Base-by-base conservation (phyloP, 2,113 vertebrate genomes). In the Dasyurus viverrinus region DNA sequence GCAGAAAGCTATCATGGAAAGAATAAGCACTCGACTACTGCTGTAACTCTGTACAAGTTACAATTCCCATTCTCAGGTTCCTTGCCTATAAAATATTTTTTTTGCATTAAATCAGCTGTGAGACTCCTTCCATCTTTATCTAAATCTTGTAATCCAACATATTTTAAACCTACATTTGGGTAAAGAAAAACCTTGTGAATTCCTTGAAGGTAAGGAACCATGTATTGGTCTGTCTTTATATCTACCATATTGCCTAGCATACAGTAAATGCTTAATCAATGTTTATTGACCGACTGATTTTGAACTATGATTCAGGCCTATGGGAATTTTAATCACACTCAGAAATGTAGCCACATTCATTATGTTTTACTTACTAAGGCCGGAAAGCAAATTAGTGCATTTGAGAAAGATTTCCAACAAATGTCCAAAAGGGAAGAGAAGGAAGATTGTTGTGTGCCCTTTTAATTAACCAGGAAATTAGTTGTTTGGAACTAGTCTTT, bases 381-480 rank as follows among this genome's bases (percentile, higher is more conserved):
- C 55, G n/a, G 91, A 76, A 50, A 53, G n/a, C 89, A 91, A 48
- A 57, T 55, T 90, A 52, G 55, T 36, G 0, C 30, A 91, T 91
- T 93, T 57, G 68, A 55, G 53, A 68, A 96, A 92, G 57, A 10
- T 50, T 54, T 91, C 92, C 92, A 91, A 54, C 30, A 42, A 42
- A 47, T 84, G 90, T 90, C 90, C 89, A 42, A 84, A 84, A 23
- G 19, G 90, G 50, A 95, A 52, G 12, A 92, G 89, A 95, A 93
- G 23, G 93, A 2, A 55, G 9, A 52, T 97, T 95, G 53, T 30
- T 91, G 84, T 91, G 92, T 96, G n/a, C n/a, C 50, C 60, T 68
- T 24, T 93, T 54, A 90, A 89, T 94, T 89, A 90, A 95, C 36
- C 42, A 90, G 93, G 89, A 54, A 95, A 91, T 54, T 42, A 53